Evolutionary conservation across 2,797 vertebrate genomes (phyloP).

Genomic region (Dermochelys coriacea): DNA sequence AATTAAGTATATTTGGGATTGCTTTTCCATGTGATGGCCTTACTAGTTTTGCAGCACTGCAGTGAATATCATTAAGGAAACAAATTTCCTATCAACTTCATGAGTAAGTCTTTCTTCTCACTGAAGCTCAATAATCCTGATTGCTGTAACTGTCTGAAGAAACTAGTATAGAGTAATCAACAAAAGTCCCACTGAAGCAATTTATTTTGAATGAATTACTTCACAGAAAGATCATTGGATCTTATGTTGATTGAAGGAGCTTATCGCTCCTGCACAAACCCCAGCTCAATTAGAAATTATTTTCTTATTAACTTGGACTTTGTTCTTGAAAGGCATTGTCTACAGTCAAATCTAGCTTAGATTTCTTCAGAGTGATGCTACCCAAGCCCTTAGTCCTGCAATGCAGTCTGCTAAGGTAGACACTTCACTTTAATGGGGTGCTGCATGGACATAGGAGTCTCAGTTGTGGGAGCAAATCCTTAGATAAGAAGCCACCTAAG

Average conservation of each 20-base stretch:
- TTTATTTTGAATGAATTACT: neutral
- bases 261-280: neutral
- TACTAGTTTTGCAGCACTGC: constrained; percentile 5
- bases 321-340: neutral
- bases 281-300: neutral
- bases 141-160: constrained; percentile 9
- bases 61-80: constrained; percentile 28
- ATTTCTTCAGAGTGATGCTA: neutral
- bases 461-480: neutral
- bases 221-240: neutral
- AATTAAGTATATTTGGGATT: neutral
- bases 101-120: constrained; percentile 43
- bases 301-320: neutral
- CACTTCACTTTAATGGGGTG: neutral
- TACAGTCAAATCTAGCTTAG: neutral
- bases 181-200: neutral
- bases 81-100: neutral
- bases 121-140: neutral
- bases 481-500: neutral
- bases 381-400: neutral
- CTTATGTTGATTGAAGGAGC: neutral
- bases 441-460: neutral
- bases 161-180: neutral
- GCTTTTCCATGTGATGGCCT: constrained; percentile 15
- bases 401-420: neutral